A percentile compares a stretch with the other conserved stretches of the same genome.
Evolutionary conservation across 2,113 vertebrate genomes (phyloP).

Genomic region (Cyphomyrus discorhynchus): DNA sequence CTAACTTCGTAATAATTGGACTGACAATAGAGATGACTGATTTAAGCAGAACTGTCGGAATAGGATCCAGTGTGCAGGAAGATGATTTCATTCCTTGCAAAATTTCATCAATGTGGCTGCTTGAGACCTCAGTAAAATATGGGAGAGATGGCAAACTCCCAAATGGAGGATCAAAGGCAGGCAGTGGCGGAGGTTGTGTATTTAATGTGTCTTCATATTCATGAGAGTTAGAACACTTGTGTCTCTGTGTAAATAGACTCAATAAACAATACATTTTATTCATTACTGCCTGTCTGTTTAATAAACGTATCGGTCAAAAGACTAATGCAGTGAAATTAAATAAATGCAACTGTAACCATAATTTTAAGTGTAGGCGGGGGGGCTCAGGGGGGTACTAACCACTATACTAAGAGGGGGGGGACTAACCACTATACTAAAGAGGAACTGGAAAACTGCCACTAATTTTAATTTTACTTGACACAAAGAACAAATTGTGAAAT

Average conservation of each 20-base stretch:
- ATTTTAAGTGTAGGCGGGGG: neutral
- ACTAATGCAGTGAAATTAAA: neutral
- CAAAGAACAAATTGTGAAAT: neutral
- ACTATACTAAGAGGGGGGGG: neutral
- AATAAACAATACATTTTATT: neutral
- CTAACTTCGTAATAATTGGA: too few species aligned
- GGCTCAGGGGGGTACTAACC: neutral
- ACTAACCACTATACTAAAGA: neutral
- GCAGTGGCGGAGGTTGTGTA: too few species aligned
- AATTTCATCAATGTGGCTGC: too few species aligned
- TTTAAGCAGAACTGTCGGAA: too few species aligned
- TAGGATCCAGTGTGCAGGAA: too few species aligned
- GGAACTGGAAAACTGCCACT: neutral
- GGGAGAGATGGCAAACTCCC: too few species aligned
- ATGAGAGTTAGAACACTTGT: neutral
- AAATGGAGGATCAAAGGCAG: too few species aligned
- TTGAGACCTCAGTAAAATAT: too few species aligned
- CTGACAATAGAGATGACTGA: too few species aligned
- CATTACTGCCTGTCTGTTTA: neutral
- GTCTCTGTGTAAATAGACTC: neutral
- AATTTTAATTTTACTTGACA: neutral
- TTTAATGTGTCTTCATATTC: neutral
- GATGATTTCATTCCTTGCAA: too few species aligned
- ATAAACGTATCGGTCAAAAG: neutral
- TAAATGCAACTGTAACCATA: neutral